Percentiles rank a stretch among this genome's conserved stretches.
phyloP scores from a whole-genome alignment of 2,113 vertebrate genomes.

The Alethe diademata region DNA sequence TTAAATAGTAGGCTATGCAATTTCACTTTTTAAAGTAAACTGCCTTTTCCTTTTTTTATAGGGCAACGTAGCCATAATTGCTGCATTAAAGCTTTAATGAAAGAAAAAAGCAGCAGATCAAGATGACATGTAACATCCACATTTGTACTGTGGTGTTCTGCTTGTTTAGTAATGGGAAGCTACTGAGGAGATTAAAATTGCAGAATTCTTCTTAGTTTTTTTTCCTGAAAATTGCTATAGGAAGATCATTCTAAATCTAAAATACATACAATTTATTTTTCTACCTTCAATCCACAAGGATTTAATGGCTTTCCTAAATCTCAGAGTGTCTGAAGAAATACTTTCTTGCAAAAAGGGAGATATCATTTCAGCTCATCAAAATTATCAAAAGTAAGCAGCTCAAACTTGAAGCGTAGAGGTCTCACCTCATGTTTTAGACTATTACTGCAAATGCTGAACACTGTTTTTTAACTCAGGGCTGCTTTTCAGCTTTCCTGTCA shows the following conservation, averaged over 20 bases:
- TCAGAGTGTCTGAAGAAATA: conserved; percentile 36
- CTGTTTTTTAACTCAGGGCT: not conserved
- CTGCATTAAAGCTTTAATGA: conserved; percentile 86
- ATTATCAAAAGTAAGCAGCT: conserved; percentile 43
- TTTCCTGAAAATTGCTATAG: conserved; percentile 62
- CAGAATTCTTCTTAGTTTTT: conserved; percentile 75
- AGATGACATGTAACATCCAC: conserved; percentile 77
- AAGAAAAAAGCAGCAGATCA: conserved; percentile 82
- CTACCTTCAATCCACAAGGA: conserved; percentile 72
- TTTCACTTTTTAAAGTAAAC: conserved; percentile 89
- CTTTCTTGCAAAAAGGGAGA: conserved; percentile 13
- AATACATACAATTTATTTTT: conserved; percentile 75
- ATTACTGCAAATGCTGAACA: not conserved
- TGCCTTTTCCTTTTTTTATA: conserved; percentile 83
- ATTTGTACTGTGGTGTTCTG: conserved; percentile 72
- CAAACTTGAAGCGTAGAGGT: not conserved
- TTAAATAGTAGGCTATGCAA: conserved; percentile 88
- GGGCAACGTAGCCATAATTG: conserved; percentile 83
- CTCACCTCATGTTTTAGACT: conserved; percentile 25
- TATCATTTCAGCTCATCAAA: conserved; percentile 57
- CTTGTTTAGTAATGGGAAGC: conserved; percentile 81
- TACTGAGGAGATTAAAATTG: conserved; percentile 81
- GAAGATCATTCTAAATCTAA: conserved; percentile 76
- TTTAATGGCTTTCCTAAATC: conserved; percentile 70
- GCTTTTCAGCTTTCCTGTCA: not conserved